Evolutionary conservation across 1,140 invertebrate species (phyloP).

Genomic region (Whitmania pigra): DNA sequence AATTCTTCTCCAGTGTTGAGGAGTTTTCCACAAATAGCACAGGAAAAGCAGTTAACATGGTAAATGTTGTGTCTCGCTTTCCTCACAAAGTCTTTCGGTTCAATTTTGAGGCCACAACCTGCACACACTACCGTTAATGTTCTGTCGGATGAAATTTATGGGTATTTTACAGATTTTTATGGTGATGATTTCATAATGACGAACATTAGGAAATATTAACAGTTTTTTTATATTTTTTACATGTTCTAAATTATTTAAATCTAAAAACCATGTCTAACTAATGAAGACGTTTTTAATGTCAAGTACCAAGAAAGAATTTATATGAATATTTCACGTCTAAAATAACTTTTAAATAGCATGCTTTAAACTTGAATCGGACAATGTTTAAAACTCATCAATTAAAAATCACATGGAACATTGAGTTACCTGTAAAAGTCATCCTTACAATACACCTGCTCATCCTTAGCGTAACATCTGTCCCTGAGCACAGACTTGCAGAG

Average conservation of each 20-base stretch:
- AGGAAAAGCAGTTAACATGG: conserved; percentile 95
- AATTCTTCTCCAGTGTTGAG: conserved; percentile 91
- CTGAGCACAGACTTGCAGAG: neutral
- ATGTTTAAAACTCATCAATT: too few relatives aligned
- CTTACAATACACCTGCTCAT: conserved; percentile 1
- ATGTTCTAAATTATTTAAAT: too few relatives aligned
- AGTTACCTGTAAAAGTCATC: conserved; percentile 5
- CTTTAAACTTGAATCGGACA: too few relatives aligned
- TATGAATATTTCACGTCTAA: too few relatives aligned
- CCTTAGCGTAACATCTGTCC: neutral
- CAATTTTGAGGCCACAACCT: conserved; percentile 80
- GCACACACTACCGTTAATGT: conserved; percentile 89
- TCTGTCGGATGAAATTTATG: conserved; percentile 46
- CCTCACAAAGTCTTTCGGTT: conserved; percentile 88
- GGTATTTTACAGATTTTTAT: neutral
- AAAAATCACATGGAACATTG: too few relatives aligned
- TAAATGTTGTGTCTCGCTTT: conserved; percentile 87
- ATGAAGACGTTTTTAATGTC: too few relatives aligned
- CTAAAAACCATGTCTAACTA: too few relatives aligned
- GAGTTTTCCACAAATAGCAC: conserved; percentile 88
- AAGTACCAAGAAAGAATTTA: too few relatives aligned
- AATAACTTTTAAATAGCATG: too few relatives aligned
- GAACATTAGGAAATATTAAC: neutral
- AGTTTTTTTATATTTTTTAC: too few relatives aligned
- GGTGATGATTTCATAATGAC: neutral